These are phyloP conservation scores for Steinernema khuongi DNA, from an alignment of 1,140 invertebrate species.

Conservation along the genomic window DNA sequence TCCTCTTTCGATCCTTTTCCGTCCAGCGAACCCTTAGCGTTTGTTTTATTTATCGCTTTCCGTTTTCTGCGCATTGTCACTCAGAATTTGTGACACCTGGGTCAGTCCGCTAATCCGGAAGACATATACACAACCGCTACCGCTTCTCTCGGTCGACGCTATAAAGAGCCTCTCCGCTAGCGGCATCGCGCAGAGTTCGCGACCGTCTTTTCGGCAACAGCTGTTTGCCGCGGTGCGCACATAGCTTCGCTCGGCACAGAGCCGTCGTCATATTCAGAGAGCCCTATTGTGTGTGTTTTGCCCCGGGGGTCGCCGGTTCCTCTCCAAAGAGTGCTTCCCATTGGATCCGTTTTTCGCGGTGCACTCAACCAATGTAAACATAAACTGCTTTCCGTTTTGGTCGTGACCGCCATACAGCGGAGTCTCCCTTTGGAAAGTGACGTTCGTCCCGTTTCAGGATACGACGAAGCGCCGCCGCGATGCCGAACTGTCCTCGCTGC, in stretches of 20 bases:
- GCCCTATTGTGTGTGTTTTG: not conserved
- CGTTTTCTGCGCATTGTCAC: not conserved
- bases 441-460: no score
- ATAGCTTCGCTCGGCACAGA: no score
- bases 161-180: not conserved
- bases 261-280: not conserved
- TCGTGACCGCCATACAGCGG: no score
- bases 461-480: constrained; percentile 50
- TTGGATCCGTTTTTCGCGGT: not conserved
- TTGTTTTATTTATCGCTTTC: not conserved
- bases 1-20: not conserved
- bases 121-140: not conserved
- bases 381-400: no score
- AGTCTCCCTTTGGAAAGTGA: no score
- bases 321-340: not conserved
- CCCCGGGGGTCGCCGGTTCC: not conserved
- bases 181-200: constrained; percentile 1
- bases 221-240: not conserved
- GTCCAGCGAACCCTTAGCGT: not conserved
- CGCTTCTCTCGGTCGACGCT: not conserved
- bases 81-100: not conserved
- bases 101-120: constrained; percentile 2
- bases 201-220: not conserved
- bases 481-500: constrained; percentile 82
- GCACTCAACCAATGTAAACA: not conserved